Evolutionary conservation across 2,888 invertebrate genomes (phyloP), one percentile per base, ranked within the genome.

Genomic region (Himalopsyche japonica): DNA sequence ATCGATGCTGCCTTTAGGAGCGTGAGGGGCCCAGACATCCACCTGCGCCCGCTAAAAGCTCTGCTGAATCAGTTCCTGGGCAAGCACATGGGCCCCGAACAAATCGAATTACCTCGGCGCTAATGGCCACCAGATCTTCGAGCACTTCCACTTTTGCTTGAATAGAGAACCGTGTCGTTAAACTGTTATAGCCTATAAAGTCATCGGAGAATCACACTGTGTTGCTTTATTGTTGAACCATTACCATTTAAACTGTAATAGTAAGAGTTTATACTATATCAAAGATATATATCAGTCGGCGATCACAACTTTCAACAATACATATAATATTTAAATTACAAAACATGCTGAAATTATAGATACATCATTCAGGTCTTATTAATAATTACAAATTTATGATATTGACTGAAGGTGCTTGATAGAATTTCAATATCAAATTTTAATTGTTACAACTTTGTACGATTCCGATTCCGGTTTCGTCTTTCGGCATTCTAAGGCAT

Each of bases 11-110:
- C 57, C 57, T 57, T 57, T 57, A 57, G 57, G 57, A 7, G 57
- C 57, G 57, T 43, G 57, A 57, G 24, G 20, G 57, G 30, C 43
- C 32, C 57, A 37, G 80, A 57, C 76, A 49, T 48, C 48, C 86
- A 86, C 87, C 86, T 87, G 87, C 77, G 81, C 80, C 86, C 87
- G 83, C 87, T 87, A 87, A 87, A 87, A 87, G 87, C 87, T 81
- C 57, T 86, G 87, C 87, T 87, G 87, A 87, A 87, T 87, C 87
- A 87, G 86, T 84, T 78, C 85, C 64, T 57, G 80, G 76, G 76
- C 86, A 79, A 82, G 84, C 86, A 86, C 80, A 86, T 86, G 86
- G 80, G 83, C 87, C 85, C 80, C 47, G 20, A 43, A 80, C 77
- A 86, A 86, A 87, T 85, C 83, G 57, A 80, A 86, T 87, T 87